Base-by-base conservation (phyloP, 2,113 vertebrate species). In the Dendrocopos noguchii region DNA sequence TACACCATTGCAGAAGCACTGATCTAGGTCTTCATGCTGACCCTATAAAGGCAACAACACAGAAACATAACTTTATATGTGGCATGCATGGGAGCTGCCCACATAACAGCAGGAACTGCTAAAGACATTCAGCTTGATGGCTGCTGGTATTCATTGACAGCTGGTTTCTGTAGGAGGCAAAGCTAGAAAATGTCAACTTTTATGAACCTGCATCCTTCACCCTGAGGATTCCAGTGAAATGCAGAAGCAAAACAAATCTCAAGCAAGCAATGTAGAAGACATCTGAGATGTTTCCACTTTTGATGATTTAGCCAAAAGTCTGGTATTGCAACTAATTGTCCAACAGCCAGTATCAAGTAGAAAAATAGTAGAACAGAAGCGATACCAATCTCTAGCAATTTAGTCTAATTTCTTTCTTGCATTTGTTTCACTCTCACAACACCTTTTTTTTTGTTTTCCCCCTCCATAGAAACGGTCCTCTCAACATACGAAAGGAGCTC, bases 121-220 rank as follows among this genome's bases (percentile, higher is more conserved):
- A 28, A 84, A 72, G 39, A 44, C 9, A 9, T 57, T 84, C 57
- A 42, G 24, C 53, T 68, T 1, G 0, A 7, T 11, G 56, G 44
- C 59, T 87, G 63, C n/a, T 65, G 25, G 50, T 65, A 55, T 27
- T 84, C 81, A 44, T 50, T 0, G 2, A 73, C 71, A 87, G 59
- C 53, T 88, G 70, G 33, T 72, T 95, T 67, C 77, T 84, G 53
- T 53, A 91, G 86, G 66, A 91, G 57, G 31, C 77, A 92, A 47
- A 87, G 22, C 9, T 84, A 53, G 53, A 65, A 92, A 82, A 87
- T 68, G 11, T 46, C 42, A 29, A 28, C 17, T 65, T 84, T 94
- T 79, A 81, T 73, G 77, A 71, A 80, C 28, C 47, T 64, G 17
- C n/a, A 15, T 72, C n/a, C 44, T 27, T 87, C 47, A 53, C 2